phyloP scores from a whole-genome alignment of 2,797 vertebrate genomes.

The Triplophysa bombifrons region DNA sequence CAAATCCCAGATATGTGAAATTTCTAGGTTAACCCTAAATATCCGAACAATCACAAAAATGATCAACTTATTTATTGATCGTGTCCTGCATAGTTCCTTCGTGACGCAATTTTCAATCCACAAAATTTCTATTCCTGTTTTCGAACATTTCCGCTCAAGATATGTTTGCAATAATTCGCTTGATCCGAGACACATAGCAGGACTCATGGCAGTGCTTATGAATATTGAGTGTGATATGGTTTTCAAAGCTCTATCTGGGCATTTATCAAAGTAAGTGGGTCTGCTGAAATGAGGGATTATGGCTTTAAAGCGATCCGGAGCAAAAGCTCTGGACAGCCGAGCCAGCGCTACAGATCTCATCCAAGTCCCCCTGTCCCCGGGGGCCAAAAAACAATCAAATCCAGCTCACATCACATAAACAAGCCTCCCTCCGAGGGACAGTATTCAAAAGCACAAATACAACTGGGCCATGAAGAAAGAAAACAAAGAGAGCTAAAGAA shows the following conservation, averaged over 20 bases:
- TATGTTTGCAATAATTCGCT: conserved; percentile 38
- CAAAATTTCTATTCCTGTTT: neutral
- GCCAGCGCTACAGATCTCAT: conserved; percentile 34
- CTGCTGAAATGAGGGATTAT: conserved; percentile 31
- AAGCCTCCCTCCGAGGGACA: conserved; percentile 44
- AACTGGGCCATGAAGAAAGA: conserved; percentile 41
- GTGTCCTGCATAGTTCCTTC: conserved; percentile 11
- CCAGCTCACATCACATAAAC: conserved; percentile 48
- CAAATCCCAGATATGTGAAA: neutral
- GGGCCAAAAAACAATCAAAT: conserved; percentile 46
- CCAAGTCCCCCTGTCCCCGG: conserved; percentile 32
- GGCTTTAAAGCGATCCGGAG: conserved; percentile 40
- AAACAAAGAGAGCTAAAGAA: conserved; percentile 44
- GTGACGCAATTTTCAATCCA: conserved; percentile 27
- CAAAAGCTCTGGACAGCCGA: conserved; percentile 28
- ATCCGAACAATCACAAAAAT: neutral
- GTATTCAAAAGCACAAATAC: conserved; percentile 46
- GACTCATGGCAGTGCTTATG: conserved; percentile 19
- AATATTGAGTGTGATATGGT: conserved; percentile 32
- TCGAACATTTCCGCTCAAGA: conserved; percentile 11
- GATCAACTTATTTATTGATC: conserved; percentile 17
- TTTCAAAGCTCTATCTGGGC: conserved; percentile 33
- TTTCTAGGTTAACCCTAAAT: conserved; percentile 10
- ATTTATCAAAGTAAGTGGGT: conserved; percentile 49
- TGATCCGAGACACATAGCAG: conserved; percentile 34